Evolutionary conservation across 2,797 vertebrate species (phyloP).

Genomic region (Selene dorsalis): DNA sequence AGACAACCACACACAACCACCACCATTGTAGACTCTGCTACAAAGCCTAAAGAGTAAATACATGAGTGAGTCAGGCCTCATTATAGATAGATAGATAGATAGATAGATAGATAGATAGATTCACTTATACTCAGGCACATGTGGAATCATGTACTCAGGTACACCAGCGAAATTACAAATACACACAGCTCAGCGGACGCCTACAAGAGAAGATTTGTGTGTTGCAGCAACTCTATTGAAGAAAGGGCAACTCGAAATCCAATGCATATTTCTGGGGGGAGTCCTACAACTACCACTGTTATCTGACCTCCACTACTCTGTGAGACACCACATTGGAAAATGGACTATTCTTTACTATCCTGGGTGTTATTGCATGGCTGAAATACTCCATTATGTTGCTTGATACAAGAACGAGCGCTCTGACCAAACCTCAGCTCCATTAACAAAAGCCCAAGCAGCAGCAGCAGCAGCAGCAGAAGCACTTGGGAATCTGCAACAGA

Average conservation of each 20-base stretch:
- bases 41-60: constrained; percentile 61
- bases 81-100: constrained; percentile 58
- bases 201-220: constrained; percentile 8
- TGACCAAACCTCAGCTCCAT: constrained; percentile 47
- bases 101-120: constrained; percentile 17
- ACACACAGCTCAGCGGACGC: constrained; percentile 14
- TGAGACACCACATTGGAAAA: constrained; percentile 3
- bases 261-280: constrained; percentile 1
- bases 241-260: constrained; percentile 12
- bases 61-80: constrained; percentile 60
- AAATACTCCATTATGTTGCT: constrained; percentile 32
- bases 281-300: constrained; percentile 17
- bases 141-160: constrained; percentile 18
- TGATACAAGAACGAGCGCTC: constrained; percentile 9
- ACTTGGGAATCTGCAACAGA: constrained; percentile 42
- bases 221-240: constrained; percentile 17
- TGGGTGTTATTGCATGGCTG: constrained; percentile 11
- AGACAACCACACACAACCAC: constrained; percentile 7
- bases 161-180: constrained; percentile 23
- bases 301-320: constrained; percentile 1
- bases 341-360: background rate
- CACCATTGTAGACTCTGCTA: constrained; percentile 54
- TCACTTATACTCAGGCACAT: constrained; percentile 26
- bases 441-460: constrained; percentile 28
- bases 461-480: constrained; percentile 19